A percentile compares a stretch with the other conserved stretches of the same genome.
phyloP scores from a whole-genome alignment of 2,888 invertebrate species.

The Cheilosia soror region DNA sequence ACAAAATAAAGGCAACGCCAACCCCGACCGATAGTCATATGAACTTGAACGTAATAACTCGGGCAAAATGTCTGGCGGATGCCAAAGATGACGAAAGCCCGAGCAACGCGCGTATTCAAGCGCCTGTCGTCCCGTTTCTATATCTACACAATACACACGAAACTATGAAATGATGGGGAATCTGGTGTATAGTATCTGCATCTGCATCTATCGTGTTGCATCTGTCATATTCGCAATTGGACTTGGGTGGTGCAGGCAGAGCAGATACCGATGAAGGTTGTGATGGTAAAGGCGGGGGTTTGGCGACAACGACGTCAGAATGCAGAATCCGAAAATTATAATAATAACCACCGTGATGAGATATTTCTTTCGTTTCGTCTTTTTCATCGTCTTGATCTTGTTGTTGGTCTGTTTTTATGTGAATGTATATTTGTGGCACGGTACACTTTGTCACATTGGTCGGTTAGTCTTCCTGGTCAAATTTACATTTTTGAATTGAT shows the following conservation, averaged over 20 bases:
- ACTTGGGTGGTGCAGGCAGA: slow-evolving; percentile 26
- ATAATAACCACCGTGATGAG: slow-evolving; percentile 49
- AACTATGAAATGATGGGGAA: background rate
- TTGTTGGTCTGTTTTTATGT: slow-evolving; percentile 12
- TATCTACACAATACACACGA: slow-evolving; percentile 35
- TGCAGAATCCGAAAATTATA: slow-evolving; percentile 67
- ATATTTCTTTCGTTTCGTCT: slow-evolving; percentile 23
- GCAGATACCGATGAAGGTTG: background rate
- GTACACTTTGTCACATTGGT: slow-evolving; percentile 23
- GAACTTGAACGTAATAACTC: slow-evolving; percentile 77
- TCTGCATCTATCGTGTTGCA: slow-evolving; percentile 63
- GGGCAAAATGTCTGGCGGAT: slow-evolving; percentile 71
- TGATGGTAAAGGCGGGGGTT: background rate
- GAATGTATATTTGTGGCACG: background rate
- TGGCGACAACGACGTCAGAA: slow-evolving; percentile 66
- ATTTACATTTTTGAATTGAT: slow-evolving; percentile 55
- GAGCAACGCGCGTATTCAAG: slow-evolving; percentile 54
- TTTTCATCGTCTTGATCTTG: background rate
- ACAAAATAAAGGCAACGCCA: slow-evolving; percentile 42
- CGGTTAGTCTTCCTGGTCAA: slow-evolving; percentile 47
- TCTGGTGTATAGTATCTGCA: slow-evolving; percentile 14
- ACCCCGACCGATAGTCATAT: slow-evolving; percentile 71
- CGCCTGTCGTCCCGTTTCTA: slow-evolving; percentile 4
- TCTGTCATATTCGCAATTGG: slow-evolving; percentile 68
- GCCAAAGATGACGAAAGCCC: slow-evolving; percentile 75